These are phyloP conservation scores for Chrysopilus asiliformis DNA, from an alignment of 2,888 invertebrate genomes.

Conservation along the genomic window DNA sequence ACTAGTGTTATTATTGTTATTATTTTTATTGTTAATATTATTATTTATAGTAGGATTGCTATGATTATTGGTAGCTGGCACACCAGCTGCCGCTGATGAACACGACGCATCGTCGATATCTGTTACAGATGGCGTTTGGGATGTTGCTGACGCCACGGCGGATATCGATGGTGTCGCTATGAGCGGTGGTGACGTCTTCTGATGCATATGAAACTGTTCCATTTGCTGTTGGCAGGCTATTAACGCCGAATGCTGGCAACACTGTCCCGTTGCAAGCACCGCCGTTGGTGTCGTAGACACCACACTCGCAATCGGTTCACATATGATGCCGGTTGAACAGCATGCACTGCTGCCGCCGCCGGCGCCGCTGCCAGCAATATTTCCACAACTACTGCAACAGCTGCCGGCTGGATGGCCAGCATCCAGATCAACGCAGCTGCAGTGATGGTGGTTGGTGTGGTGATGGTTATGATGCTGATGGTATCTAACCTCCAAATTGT, in stretches of 20 bases:
- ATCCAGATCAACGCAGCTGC: too few species aligned
- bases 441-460: neutral
- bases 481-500: conserved; percentile 5
- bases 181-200: too few species aligned
- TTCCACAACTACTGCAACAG: too few species aligned
- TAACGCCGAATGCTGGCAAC: too few species aligned
- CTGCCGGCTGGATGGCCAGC: too few species aligned
- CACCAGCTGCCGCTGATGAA: neutral
- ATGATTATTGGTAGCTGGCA: neutral
- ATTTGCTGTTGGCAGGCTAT: too few species aligned
- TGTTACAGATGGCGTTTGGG: conserved; percentile 20
- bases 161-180: conserved; percentile 7
- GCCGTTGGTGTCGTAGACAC: too few species aligned
- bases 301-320: conserved; percentile 1
- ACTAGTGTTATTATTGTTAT: neutral
- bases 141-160: conserved; percentile 4
- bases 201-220: too few species aligned
- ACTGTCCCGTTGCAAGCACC: too few species aligned
- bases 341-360: too few species aligned
- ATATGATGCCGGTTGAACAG: too few species aligned
- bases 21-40: neutral
- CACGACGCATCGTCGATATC: conserved; percentile 1
- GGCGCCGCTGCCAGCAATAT: too few species aligned
- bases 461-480: conserved; percentile 3
- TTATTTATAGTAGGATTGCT: neutral